These are phyloP conservation scores for Saccopteryx bilineata DNA, from an alignment of 2,113 vertebrate species.

Conservation along the genomic window DNA sequence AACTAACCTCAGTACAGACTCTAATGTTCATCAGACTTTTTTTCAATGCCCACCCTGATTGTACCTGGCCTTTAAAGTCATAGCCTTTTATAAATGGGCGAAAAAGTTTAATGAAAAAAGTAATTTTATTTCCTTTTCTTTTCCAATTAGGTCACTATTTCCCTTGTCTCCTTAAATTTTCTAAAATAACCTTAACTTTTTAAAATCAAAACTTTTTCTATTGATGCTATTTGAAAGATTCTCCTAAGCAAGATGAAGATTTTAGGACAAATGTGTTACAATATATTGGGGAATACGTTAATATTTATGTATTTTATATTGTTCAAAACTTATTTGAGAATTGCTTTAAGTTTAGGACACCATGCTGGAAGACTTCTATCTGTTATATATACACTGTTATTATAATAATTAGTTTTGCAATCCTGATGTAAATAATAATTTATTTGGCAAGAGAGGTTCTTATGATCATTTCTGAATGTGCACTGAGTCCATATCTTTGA, in stretches of 20 bases:
- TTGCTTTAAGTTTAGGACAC: background rate
- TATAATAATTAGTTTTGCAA: background rate
- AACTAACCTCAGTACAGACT: background rate
- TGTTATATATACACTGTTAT: background rate
- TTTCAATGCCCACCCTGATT: background rate
- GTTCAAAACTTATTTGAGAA: background rate
- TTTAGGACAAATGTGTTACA: background rate
- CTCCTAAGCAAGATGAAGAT: background rate
- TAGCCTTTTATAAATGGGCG: background rate
- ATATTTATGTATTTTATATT: background rate
- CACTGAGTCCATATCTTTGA: background rate
- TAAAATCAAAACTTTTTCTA: background rate
- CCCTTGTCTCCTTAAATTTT: background rate
- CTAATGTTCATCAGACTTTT: background rate
- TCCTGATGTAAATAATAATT: background rate
- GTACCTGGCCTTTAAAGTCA: background rate
- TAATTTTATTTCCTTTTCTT: background rate
- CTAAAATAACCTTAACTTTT: background rate
- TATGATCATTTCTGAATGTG: background rate
- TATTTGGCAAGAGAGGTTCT: background rate
- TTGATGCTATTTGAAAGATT: background rate
- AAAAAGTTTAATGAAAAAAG: background rate
- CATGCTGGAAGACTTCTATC: background rate
- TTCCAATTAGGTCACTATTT: background rate
- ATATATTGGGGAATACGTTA: background rate